Conservation (phyloP, 2,888 invertebrate genomes). For the Ennomos quercinarius region DNA sequence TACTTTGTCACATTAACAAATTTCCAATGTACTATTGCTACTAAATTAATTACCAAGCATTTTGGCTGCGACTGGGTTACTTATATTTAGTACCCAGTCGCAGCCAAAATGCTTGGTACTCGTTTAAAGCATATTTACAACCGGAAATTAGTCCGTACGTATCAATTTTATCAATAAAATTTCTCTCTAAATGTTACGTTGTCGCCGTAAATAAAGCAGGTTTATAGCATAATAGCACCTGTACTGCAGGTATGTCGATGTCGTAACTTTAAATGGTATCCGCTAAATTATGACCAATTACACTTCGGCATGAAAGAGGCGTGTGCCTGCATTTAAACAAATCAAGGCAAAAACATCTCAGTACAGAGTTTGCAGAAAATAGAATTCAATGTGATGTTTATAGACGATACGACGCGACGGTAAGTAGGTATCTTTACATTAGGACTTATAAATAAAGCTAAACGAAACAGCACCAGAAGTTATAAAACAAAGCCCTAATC, state of each 20-base stretch:
- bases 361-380: no score
- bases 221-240: conserved; percentile 19
- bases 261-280: conserved; percentile 19
- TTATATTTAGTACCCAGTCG: no score
- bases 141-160: conserved; percentile 11
- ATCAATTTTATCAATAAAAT: conserved; percentile 23
- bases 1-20: neutral
- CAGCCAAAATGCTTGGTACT: no score
- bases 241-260: conserved; percentile 1
- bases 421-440: no score
- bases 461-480: neutral
- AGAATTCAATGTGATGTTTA: no score
- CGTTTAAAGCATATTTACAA: neutral
- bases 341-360: neutral
- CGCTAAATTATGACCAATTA: conserved; percentile 19
- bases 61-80: no score
- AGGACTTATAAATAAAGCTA: no score
- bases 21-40: neutral
- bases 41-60: no score
- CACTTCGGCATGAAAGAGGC: conserved; percentile 21
- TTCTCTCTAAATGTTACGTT: conserved; percentile 14
- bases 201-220: conserved; percentile 12
- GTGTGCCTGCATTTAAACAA: conserved; percentile 7
- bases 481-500: conserved; percentile 3
- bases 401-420: no score